Evolutionary conservation across 2,113 vertebrate species (phyloP).

Genomic region (Xiphias gladius): DNA sequence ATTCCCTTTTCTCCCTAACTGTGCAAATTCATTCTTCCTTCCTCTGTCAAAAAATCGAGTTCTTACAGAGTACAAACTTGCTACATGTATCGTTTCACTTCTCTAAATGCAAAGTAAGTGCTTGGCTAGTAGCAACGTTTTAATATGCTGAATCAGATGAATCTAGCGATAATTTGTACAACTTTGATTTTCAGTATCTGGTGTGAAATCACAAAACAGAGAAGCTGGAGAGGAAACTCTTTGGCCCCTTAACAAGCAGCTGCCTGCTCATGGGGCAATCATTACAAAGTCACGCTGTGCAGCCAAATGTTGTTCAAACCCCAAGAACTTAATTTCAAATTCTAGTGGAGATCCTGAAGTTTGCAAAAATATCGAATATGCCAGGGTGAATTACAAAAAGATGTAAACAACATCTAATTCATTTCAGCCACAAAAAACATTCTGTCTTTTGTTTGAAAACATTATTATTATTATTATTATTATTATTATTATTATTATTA

Average conservation of each 20-base stretch:
- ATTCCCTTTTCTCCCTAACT: conserved; percentile 8
- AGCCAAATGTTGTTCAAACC: neutral
- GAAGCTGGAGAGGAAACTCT: conserved; percentile 2
- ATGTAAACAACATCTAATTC: neutral
- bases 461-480: too few relatives aligned
- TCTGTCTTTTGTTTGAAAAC: too few relatives aligned
- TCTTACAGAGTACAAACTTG: conserved; percentile 23
- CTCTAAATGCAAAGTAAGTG: neutral
- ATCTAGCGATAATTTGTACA: neutral
- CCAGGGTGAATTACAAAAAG: neutral
- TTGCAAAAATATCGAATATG: neutral
- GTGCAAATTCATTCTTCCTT: conserved; percentile 33
- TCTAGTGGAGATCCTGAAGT: neutral
- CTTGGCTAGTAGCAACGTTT: neutral
- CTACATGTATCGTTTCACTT: conserved; percentile 61
- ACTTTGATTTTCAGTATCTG: neutral
- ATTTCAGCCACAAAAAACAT: too few relatives aligned
- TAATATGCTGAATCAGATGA: conserved; percentile 40
- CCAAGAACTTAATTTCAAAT: neutral
- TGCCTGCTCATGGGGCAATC: neutral
- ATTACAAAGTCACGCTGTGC: neutral
- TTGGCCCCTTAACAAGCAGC: neutral
- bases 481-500: too few relatives aligned
- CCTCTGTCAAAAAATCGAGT: neutral
- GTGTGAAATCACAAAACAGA: conserved; percentile 13